Evolutionary conservation across 2,113 vertebrate species (phyloP), one percentile per base, ranked within the genome.

Genomic region (Isurus oxyrinchus): DNA sequence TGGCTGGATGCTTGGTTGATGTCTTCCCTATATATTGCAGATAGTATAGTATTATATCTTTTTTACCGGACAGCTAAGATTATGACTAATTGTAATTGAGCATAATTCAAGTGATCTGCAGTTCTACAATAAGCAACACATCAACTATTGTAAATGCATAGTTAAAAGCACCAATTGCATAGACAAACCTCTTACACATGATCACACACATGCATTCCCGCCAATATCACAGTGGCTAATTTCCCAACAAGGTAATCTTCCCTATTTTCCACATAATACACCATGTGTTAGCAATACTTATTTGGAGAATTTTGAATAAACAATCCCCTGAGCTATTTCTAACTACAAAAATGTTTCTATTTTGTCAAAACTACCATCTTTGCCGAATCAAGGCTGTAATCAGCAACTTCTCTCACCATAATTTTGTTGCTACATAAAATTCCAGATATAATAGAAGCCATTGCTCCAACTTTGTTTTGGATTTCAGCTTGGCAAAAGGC

Each of bases 361-460:
- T 90, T 90, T 90, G 25, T 90, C 87, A 57, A 44, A 57, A 90
- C 3, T 25, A 69, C 63, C 21, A 67, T 67, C 63, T 35, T 95
- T 49, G 3, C 66, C 49, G 8, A 69, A 69, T 44, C 23, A 40
- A 35, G 21, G 66, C 94, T 49, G 25, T 69, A 66, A 67, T 66
- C 23, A 49, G 63, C 63, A 95, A 95, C 44, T 25, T 53, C 35
- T 31, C 93, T 53, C 67, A 40, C 21, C 23, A 1, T 44, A 95
- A 67, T 67, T 95, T 49, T 95, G 94, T 95, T 95, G 13, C 94
- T 27, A 69, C 63, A 69, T 95, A 69, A 95, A 95, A 44, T 95
- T 95, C 66, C 94, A 69, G 23, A 53, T 31, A 49, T 44, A 25
- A 69, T 27, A 53, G n/a, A 49, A 53, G 44, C 2, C 63, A 40